Conservation (phyloP, 92 coral and sea anemone species). For the Galaxea fascicularis region DNA sequence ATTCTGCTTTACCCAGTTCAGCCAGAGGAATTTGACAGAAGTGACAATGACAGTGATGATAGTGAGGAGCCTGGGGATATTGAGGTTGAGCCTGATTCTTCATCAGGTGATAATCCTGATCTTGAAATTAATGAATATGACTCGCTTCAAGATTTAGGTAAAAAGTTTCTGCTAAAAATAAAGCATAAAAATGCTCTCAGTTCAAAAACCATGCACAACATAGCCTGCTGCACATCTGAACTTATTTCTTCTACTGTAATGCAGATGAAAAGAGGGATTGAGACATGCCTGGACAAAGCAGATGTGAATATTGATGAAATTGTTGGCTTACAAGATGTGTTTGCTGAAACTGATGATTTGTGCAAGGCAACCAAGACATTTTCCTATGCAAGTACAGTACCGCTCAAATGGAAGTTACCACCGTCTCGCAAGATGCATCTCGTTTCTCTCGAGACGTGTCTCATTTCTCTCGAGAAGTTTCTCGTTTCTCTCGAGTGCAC, state of each 20-base stretch:
- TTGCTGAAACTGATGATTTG: slow-evolving; percentile 26
- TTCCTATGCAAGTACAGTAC: not conserved
- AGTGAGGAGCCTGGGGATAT: slow-evolving; percentile 8
- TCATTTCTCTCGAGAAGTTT: no score
- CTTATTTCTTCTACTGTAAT: slow-evolving; percentile 22
- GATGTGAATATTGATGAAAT: slow-evolving; percentile 16
- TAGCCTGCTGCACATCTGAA: slow-evolving; percentile 27
- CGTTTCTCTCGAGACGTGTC: no score
- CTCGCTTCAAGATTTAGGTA: slow-evolving; percentile 20
- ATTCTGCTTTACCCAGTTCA: not conserved
- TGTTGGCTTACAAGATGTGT: slow-evolving; percentile 12
- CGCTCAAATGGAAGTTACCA: no score
- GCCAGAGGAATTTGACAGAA: slow-evolving; percentile 9
- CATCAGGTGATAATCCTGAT: slow-evolving; percentile 15
- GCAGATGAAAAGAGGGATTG: slow-evolving; percentile 7
- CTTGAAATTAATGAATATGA: slow-evolving; percentile 7
- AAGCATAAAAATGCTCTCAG: slow-evolving; percentile 31
- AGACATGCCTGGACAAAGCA: slow-evolving; percentile 16
- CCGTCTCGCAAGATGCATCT: no score
- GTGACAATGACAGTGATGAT: slow-evolving; percentile 6
- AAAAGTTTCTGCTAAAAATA: slow-evolving; percentile 19
- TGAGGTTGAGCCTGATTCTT: slow-evolving; percentile 8
- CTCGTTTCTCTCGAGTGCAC: no score
- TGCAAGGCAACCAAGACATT: slow-evolving; percentile 23
- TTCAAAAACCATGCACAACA: slow-evolving; percentile 8